Percentiles rank a stretch among this genome's conserved stretches.
Conservation (phyloP, 2,113 vertebrate genomes). For the Cyphomyrus discorhynchus region DNA sequence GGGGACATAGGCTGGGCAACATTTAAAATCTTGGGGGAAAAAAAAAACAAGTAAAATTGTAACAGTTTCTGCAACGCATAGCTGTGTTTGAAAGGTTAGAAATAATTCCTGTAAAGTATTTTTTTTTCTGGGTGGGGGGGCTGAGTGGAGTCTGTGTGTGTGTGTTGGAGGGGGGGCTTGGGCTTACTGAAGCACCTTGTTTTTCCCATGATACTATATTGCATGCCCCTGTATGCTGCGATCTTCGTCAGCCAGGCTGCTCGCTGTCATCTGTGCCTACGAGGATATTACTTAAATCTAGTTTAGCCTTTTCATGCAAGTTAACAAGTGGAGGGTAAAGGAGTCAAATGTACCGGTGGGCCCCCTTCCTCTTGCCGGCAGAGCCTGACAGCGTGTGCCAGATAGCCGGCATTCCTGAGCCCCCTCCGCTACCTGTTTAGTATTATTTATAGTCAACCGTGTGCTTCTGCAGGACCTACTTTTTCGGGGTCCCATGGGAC, state of each 20-base stretch:
- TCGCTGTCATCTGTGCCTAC: slow-evolving; percentile 50
- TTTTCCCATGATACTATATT: slow-evolving; percentile 44
- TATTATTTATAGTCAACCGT: neutral
- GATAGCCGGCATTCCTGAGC: neutral
- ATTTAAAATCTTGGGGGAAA: neutral
- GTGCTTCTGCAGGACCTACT: neutral
- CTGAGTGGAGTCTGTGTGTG: neutral
- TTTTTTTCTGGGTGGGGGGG: neutral
- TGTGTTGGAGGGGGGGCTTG: neutral
- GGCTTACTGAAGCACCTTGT: slow-evolving; percentile 32
- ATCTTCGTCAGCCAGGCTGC: slow-evolving; percentile 55
- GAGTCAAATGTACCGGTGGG: slow-evolving; percentile 42
- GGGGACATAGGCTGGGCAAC: neutral
- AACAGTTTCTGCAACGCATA: neutral
- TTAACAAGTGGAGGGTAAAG: slow-evolving; percentile 46
- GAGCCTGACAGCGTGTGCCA: neutral
- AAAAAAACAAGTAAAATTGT: neutral
- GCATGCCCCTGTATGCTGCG: slow-evolving; percentile 51
- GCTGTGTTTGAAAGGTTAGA: neutral
- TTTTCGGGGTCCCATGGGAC: neutral
- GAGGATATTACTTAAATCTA: slow-evolving; percentile 62
- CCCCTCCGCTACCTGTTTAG: neutral
- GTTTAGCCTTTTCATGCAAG: slow-evolving; percentile 52
- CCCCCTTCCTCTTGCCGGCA: slow-evolving; percentile 24
- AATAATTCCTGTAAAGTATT: neutral